These are phyloP conservation scores for Electrophaes corylata DNA, from an alignment of 2,888 invertebrate species.

Conservation along the genomic window DNA sequence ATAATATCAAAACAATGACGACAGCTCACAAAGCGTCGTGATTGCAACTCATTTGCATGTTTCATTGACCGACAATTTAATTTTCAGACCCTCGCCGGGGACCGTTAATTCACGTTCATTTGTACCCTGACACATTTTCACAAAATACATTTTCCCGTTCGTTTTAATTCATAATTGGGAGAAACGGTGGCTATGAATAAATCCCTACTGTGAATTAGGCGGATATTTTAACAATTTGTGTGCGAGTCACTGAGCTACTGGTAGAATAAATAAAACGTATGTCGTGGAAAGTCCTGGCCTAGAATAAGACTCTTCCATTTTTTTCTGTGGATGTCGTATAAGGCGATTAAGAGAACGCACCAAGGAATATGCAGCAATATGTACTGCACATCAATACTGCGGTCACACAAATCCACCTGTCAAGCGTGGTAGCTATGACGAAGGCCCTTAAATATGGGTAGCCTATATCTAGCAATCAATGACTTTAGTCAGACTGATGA, in stretches of 20 bases:
- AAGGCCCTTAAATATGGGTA: no score
- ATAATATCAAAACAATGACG: constrained; percentile 60
- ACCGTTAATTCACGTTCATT: constrained; percentile 62
- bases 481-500: no score
- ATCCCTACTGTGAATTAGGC: constrained; percentile 23
- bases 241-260: neutral
- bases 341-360: no score
- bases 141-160: constrained; percentile 45
- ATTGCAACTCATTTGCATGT: constrained; percentile 78
- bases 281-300: no score
- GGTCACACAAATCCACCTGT: no score
- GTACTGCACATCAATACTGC: no score
- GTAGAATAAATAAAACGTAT: neutral
- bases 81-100: constrained; percentile 56
- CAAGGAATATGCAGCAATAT: no score
- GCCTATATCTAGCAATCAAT: no score
- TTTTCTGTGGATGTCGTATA: no score
- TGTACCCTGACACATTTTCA: constrained; percentile 49
- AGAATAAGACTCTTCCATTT: no score
- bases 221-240: neutral
- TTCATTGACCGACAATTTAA: constrained; percentile 78
- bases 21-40: constrained; percentile 64
- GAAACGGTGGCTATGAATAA: constrained; percentile 36
- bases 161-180: constrained; percentile 51
- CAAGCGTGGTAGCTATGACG: no score